Conservation (phyloP, 1,140 invertebrate species). For the Eulimnadia texana region DNA sequence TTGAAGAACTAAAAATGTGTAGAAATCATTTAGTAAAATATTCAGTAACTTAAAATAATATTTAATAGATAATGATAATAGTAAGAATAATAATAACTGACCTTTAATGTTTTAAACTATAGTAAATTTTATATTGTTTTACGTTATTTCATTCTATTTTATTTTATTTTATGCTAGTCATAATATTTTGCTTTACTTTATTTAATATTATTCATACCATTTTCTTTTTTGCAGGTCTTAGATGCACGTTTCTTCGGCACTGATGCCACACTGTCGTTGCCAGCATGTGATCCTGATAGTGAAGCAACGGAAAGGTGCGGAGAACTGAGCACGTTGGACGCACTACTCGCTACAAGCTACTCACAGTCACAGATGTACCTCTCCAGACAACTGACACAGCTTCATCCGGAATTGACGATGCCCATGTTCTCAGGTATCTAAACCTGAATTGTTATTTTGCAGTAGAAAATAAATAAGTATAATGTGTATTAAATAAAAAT, state of each 20-base stretch:
- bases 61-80: no score
- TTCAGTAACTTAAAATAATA: no score
- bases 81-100: no score
- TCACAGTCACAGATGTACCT: slow-evolving; percentile 83
- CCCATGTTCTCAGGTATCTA: slow-evolving; percentile 94
- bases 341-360: slow-evolving; percentile 67
- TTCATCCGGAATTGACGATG: slow-evolving; percentile 95
- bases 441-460: not conserved
- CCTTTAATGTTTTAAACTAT: no score
- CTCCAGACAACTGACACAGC: slow-evolving; percentile 74
- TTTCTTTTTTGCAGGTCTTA: not conserved
- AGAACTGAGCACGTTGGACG: slow-evolving; percentile 49
- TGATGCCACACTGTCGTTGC: not conserved
- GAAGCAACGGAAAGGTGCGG: slow-evolving; percentile 1
- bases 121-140: no score
- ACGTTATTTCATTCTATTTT: no score
- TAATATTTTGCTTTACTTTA: not conserved
- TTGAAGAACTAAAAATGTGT: no score
- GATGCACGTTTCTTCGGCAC: slow-evolving; percentile 4
- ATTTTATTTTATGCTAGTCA: not conserved
- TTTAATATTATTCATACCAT: not conserved
- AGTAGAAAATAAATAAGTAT: not conserved
- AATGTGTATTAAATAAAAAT: no score
- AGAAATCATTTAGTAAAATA: no score
- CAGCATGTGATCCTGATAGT: not conserved